Percentiles rank a stretch among this genome's conserved stretches.
These are phyloP conservation scores for Peromyscus eremicus DNA, from an alignment of 2,797 vertebrate species.

Conservation along the genomic window DNA sequence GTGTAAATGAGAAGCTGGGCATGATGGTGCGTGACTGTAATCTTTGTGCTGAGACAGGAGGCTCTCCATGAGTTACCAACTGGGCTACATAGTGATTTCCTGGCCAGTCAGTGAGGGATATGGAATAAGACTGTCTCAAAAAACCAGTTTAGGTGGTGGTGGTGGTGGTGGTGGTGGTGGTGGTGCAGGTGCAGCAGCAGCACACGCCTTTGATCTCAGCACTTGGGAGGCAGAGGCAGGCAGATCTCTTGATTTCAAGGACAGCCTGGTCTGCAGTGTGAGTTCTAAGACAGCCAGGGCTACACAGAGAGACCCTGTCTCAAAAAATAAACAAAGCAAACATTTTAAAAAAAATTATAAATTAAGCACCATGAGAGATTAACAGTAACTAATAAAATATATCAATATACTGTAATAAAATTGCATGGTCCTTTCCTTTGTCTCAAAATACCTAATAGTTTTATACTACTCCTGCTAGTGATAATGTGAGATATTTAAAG, in stretches of 20 bases:
- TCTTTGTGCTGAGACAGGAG: neutral
- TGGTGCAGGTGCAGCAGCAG: no score
- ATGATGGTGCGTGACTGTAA: neutral
- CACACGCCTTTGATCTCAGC: neutral
- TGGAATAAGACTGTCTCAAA: neutral
- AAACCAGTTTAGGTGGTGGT: neutral
- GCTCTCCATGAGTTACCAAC: neutral
- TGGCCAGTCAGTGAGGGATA: neutral
- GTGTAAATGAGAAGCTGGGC: neutral
- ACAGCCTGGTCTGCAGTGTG: neutral
- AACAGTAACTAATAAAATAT: neutral
- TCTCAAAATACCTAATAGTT: neutral
- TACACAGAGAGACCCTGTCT: neutral
- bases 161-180: neutral
- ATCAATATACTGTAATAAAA: neutral
- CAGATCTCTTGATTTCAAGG: neutral
- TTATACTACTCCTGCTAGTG: neutral
- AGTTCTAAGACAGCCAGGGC: neutral
- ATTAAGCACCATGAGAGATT: neutral
- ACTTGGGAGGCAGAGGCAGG: neutral
- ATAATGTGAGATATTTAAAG: neutral
- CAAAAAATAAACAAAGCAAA: neutral
- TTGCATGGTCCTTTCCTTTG: neutral
- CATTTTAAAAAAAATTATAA: neutral
- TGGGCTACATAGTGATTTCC: neutral